A percentile compares a stretch with the other conserved stretches of the same genome.
Conservation (phyloP, 2,113 vertebrate species). For the Apteryx owenii region DNA sequence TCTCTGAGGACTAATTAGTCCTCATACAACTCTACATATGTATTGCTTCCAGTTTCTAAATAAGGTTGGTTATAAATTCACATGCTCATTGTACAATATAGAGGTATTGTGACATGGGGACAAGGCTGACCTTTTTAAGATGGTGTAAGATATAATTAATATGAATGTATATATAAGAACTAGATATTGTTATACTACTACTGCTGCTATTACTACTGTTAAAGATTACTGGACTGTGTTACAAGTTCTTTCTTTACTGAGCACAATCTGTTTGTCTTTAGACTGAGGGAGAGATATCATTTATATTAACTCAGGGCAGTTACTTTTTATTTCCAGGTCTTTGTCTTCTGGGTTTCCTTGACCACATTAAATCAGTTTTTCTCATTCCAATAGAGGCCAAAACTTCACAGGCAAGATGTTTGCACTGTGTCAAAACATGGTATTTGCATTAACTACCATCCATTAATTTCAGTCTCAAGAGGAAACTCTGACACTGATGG, state of each 20-base stretch:
- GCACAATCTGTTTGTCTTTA: not conserved
- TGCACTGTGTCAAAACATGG: not conserved
- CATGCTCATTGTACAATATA: not conserved
- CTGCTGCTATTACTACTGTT: not conserved
- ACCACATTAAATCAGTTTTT: not conserved
- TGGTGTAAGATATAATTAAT: not conserved
- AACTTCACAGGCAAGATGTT: not conserved
- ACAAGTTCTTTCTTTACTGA: not conserved
- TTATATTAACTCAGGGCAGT: not conserved
- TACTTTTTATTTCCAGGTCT: not conserved
- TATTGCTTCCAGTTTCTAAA: not conserved
- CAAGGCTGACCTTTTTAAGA: not conserved
- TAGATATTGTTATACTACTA: not conserved
- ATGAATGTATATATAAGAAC: not conserved
- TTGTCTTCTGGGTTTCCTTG: not conserved
- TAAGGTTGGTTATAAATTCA: not conserved
- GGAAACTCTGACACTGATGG: not conserved
- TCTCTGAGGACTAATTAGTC: not conserved
- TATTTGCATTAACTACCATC: not conserved
- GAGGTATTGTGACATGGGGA: not conserved
- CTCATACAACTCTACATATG: not conserved
- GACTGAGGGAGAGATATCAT: not conserved
- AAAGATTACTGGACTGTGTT: not conserved
- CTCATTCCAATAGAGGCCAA: not conserved
- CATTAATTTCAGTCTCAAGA: not conserved